phyloP scores from a whole-genome alignment of 2,888 invertebrate genomes.

The Coecobrya sp. region DNA sequence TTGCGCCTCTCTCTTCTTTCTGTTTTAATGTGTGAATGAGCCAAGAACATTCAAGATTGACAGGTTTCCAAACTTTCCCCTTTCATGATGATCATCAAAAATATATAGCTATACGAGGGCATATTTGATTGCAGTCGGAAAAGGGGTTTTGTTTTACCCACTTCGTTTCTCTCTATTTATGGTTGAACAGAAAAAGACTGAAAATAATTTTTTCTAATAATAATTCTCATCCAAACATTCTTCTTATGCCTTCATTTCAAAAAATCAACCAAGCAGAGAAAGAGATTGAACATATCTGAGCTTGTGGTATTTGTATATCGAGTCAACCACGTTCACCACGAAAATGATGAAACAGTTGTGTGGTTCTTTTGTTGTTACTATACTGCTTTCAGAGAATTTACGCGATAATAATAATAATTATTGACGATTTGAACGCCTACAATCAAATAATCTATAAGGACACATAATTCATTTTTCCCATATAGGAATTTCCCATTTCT shows the following conservation, averaged over 20 bases:
- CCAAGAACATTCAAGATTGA: conserved; percentile 63
- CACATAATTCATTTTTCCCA: conserved; percentile 28
- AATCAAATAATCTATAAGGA: neutral
- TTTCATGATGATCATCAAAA: conserved; percentile 48
- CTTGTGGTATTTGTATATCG: neutral
- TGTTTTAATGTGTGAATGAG: conserved; percentile 62
- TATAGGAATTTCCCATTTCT: conserved; percentile 32
- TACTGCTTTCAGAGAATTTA: neutral
- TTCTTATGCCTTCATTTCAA: neutral
- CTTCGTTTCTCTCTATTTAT: conserved; percentile 28
- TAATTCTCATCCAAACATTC: conserved; percentile 19
- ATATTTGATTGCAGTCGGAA: neutral
- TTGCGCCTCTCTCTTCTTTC: conserved; percentile 4
- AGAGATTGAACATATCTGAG: neutral
- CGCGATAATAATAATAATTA: conserved; percentile 42
- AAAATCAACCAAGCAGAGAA: neutral
- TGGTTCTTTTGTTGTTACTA: neutral
- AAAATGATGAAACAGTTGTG: neutral
- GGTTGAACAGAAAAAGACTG: neutral
- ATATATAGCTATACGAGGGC: neutral
- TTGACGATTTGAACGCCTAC: conserved; percentile 36
- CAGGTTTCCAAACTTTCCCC: conserved; percentile 76
- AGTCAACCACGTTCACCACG: neutral
- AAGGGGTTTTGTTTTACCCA: conserved; percentile 10
- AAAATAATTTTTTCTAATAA: conserved; percentile 1